Base-by-base conservation (phyloP, 2,888 invertebrate species). In the Amphipoea oculea region DNA sequence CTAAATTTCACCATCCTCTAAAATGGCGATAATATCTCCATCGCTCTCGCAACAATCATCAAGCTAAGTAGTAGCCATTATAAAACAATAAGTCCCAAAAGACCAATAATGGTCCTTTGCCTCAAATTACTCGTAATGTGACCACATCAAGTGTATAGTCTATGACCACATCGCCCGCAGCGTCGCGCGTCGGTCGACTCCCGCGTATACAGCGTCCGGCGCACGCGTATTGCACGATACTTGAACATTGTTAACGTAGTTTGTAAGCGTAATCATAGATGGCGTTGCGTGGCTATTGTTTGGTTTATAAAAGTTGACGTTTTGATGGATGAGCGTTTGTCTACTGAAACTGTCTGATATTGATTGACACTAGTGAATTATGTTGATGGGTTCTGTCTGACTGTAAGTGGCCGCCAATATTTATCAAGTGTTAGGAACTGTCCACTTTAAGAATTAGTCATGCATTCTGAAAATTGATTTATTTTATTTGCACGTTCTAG, bases 21-120 rank as follows among this genome's bases (percentile, higher is more conserved):
- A 62, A 81, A 73, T 23, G 5, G 12, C 36, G 12, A 36, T 65
- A 77, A 72, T 82, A 57, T 73, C 23, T 68, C 40, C 68, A 74
- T 74, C 6, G 29, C n/a, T 67, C 67, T 66, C 6, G 14, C 63
- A 73, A 63, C 48, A 74, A 60, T 57, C 71, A 72, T 76, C 65
- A 79, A 70, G 69, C 54, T 57, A 78, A 79, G 68, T 72, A 73
- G 36, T 11, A 5, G 29, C 42, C 40, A 74, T 76, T 79, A 78
- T 40, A 82, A 81, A 84, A 86, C 74, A 86, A 87, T 85, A 76
- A 85, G 68, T 45, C 45, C 17, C 67, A 82, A 84, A 81, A 85
- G 70, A 77, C 74, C 72, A 63, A 14, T 78, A 76, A 77, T 70
- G 79, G 62, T 71, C 54, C 45, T 71, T 75, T 69, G 60, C 83